Conservation (phyloP, 2,113 vertebrate genomes). For the Pterocles gutturalis region DNA sequence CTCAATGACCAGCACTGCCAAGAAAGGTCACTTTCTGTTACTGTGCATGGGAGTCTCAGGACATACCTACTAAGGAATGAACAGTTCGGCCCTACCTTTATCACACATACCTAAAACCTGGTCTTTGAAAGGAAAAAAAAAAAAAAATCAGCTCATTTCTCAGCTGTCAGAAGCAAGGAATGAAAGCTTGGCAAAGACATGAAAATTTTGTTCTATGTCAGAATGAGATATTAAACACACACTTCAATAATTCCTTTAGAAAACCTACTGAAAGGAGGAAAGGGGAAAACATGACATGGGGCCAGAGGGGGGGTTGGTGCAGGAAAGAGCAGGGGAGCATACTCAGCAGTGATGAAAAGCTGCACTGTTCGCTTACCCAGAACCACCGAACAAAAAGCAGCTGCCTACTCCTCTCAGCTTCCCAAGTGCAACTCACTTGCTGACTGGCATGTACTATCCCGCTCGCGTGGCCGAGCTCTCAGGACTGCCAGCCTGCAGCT, state of each 20-base stretch:
- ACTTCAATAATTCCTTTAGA: neutral
- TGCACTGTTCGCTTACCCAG: neutral
- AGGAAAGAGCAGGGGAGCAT: neutral
- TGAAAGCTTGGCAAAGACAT: neutral
- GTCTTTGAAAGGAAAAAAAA: neutral
- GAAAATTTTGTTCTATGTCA: neutral
- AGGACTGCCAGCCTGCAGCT: neutral
- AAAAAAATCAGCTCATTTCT: neutral
- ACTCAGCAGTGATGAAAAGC: constrained; percentile 30
- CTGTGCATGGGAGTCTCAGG: neutral
- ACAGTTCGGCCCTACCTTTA: neutral
- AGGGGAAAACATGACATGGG: neutral
- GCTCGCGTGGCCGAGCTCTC: neutral
- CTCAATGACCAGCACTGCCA: neutral
- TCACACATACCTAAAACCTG: neutral
- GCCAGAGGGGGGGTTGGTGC: too few relatives aligned
- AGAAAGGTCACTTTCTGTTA: neutral
- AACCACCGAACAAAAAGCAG: constrained; percentile 44
- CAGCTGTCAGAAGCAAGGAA: neutral
- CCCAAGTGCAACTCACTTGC: constrained; percentile 48
- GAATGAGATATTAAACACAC: neutral
- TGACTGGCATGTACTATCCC: neutral
- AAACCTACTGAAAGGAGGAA: neutral
- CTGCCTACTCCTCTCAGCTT: constrained; percentile 38
- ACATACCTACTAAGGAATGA: neutral